Evolutionary conservation across 2,113 vertebrate genomes (phyloP), one percentile per base, ranked within the genome.

Genomic region (Proteles cristata): DNA sequence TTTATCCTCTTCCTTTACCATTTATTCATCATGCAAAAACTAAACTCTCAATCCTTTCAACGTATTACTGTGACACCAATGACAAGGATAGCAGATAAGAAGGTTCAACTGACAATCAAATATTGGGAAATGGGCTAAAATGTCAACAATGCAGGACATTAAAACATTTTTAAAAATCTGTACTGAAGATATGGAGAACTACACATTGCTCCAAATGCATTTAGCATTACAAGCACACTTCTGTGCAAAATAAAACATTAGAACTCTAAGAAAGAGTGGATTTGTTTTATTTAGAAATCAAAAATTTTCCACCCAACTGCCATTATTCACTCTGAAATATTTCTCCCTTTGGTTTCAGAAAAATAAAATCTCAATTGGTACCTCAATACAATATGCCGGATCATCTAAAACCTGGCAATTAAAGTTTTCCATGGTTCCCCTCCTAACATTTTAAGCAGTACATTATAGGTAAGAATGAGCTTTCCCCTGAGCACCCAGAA

Each of bases 321-420:
- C 19, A 71, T 81, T 81, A 81, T 61, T 90, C 33, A 93, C 31
- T 73, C 35, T 85, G 25, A 90, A 87, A 92, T 71, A 95, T 65
- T 55, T 93, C 55, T 89, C 33, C 69, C 80, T 73, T 84, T 84
- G 61, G 63, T 90, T 92, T 95, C 73, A 94, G 88, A 95, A 94
- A 95, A 97, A 45, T 74, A 65, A 83, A 79, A 28, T 71, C 53
- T 81, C 33, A 61, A n/a, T 25, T 73, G 53, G 17, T 87, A 73
- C 9, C 53, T 61, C 66, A 55, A 94, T 61, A 33, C 5, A 95
- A 89, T 31, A 92, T 82, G 33, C 50, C 66, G 14, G 61, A 50
- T 65, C 39, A 61, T 74, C 61, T 94, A 92, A 87, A 93, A 90
- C 31, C 39, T 19, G 73, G 10, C 39, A 92, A 82, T 79, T 33